phyloP scores from a whole-genome alignment of 2,113 vertebrate species.

The Paracanthobrama guichenoti region DNA sequence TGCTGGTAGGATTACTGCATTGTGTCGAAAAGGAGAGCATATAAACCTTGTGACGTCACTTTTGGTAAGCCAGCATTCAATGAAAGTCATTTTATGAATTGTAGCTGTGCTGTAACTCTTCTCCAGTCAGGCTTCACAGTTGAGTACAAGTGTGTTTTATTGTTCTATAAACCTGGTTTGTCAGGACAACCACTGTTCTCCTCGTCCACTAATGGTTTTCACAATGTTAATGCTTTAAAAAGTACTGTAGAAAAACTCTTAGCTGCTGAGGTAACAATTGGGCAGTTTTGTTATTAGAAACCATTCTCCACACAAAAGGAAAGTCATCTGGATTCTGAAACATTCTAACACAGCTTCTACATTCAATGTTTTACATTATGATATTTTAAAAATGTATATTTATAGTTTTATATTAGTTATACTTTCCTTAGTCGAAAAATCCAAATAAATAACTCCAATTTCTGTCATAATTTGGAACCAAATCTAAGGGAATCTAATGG shows the following conservation, averaged over 20 bases:
- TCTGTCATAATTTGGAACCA: neutral
- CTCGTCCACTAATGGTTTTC: neutral
- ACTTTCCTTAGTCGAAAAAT: neutral
- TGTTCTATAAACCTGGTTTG: conserved; percentile 49
- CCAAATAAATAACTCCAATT: neutral
- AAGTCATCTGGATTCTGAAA: neutral
- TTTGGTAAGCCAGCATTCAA: conserved; percentile 39
- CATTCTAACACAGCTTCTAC: neutral
- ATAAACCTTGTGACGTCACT: conserved; percentile 59
- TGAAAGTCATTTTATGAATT: conserved; percentile 56
- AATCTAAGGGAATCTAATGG: neutral
- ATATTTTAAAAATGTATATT: no score
- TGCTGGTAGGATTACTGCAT: conserved; percentile 26
- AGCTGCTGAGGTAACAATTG: neutral
- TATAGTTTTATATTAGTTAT: neutral
- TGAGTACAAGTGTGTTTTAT: conserved; percentile 56
- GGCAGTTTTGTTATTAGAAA: neutral
- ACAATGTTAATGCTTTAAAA: conserved; percentile 31
- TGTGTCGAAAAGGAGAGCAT: conserved; percentile 37
- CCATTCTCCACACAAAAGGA: neutral
- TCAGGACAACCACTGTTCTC: conserved; percentile 35
- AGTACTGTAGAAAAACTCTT: conserved; percentile 1
- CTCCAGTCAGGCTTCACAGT: conserved; percentile 44
- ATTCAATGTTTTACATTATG: neutral
- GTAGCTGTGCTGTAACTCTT: conserved; percentile 46